Evolutionary conservation across 2,888 invertebrate genomes (phyloP), one percentile per base, ranked within the genome.

Genomic region (Drosophila macrospina): DNA sequence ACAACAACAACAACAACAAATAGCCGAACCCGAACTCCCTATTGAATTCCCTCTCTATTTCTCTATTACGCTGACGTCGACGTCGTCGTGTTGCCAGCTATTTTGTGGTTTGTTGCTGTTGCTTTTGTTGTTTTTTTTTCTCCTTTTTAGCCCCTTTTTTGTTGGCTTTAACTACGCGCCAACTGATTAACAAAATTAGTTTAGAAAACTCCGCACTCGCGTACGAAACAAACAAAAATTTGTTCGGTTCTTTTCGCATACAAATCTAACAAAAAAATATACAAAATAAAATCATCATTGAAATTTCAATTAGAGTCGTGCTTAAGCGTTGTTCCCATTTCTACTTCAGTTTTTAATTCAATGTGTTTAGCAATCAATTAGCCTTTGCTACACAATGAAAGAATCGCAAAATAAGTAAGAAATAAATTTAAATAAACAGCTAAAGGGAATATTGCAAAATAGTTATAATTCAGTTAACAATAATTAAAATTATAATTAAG

Each of bases 191-290:
- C 81, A 82, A 75, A 90, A 90, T 90, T 90, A 90, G 90, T 90
- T 90, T 90, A 90, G 90, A 90, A 90, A 90, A 85, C 89, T 89
- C 90, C 87, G 90, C 85, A 75, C 73, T 80, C 89, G 90, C 87
- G 90, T 89, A 89, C 85, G 90, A 90, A 86, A 89, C 86, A 88
- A 86, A 75, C 69, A 73, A 74, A 84, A 88, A 75, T 86, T 75
- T 73, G 72, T 88, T 86, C 86, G 86, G 79, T 79, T 87, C 68
- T 83, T 86, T 83, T 85, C 48, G 82, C 78, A 56, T 64, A n/a
- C 47, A 74, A 71, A 78, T 65, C 57, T 44, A 51, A 47, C 42
- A 62, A 57, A 57, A 71, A 67, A 60, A 39, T 20, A 20, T 20
- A 59, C 48, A 65, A 56, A 34, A 55, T 42, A 68, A 73, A 34